Base-by-base conservation (phyloP, 2,888 invertebrate species). In the Trichacis sp. region DNA sequence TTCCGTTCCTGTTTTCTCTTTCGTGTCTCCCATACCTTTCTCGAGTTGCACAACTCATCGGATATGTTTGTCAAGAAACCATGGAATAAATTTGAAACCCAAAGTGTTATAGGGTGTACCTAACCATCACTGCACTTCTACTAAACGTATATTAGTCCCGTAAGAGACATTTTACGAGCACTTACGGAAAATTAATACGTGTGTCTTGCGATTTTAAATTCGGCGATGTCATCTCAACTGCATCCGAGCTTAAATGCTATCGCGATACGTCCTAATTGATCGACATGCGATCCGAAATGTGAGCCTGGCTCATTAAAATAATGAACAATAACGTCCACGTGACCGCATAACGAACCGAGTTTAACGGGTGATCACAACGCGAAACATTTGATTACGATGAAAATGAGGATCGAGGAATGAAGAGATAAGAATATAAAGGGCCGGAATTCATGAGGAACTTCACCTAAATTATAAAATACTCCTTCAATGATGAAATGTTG, bases 181-280 rank as follows among this genome's bases (percentile, higher is more conserved):
- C 77, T 79, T 77, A 72, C 74, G 69, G 77, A 79, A 80, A 81
- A 82, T 83, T 78, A 82, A 80, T 78, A 79, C 78, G 78, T 78
- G 80, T 80, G 79, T 82, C 79, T 78, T 67, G 77, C 75, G 77
- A 77, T 75, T 79, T 77, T 73, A 73, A 81, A 81, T 80, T 81
- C 72, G 78, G 76, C 76, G 76, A 72, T 74, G 74, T 77, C 77
- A 75, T 70, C 70, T 66, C 64, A 63, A 69, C 48, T 45, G 58
- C 49, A 54, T 48, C 18, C 20, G 29, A 24, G 52, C n/a, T n/a
- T n/a, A n/a, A n/a, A n/a, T n/a, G n/a, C 57, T 50, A 60, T 56
- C 38, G 38, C 62, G 40, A 55, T 42, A 54, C 55, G 40, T 57
- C 69, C 73, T 80, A 79, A 81, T 81, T 80, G 78, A 80, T 79